Base-by-base conservation (phyloP, 2,888 invertebrate genomes). In the Antitype chi region DNA sequence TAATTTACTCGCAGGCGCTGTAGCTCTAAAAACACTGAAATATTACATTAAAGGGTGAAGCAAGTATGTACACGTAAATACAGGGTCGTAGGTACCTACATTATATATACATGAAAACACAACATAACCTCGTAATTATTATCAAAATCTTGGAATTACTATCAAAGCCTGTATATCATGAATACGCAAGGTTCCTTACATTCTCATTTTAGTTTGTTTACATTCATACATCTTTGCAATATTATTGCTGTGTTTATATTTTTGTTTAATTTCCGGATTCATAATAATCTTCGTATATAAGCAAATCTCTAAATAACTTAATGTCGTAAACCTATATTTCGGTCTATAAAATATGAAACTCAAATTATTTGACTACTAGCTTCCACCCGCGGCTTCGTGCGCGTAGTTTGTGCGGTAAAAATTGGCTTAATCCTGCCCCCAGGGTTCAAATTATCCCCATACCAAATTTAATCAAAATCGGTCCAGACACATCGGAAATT, bases 1-100 rank as follows among this genome's bases (percentile, higher is more conserved):
- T 82, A 81, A 79, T 74, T 82, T 79, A 83, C 70, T 82, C 68
- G 20, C 68, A 32, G 68, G 68, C 70, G 70, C 23, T 74, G 74
- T 82, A 15, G 68, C 57, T 74, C 38, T 70, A 23, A 82, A 78
- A 78, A 82, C 82, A 77, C 47, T 78, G 78, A 72, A 72, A 71
- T 81, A 59, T 68, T 70, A 80, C 66, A 80, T 70, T 60, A 32
- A 59, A 57, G 25, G 64, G 49, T 53, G n/a, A 23, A 60, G 25
- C 52, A 72, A 43, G 60, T 6, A 60, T n/a, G 25, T 11, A 20
- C n/a, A 28, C 8, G 47, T 20, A 20, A 11, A 4, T 52, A 67
- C 28, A 43, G 15, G 17, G 23, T 28, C n/a, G 9, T 59, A 47
- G 20, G 38, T 71, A 9, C 59, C 53, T 15, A 57, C 8, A 63